Evolutionary conservation across 2,888 invertebrate species (phyloP).

Genomic region (Eupithecia insigniata): DNA sequence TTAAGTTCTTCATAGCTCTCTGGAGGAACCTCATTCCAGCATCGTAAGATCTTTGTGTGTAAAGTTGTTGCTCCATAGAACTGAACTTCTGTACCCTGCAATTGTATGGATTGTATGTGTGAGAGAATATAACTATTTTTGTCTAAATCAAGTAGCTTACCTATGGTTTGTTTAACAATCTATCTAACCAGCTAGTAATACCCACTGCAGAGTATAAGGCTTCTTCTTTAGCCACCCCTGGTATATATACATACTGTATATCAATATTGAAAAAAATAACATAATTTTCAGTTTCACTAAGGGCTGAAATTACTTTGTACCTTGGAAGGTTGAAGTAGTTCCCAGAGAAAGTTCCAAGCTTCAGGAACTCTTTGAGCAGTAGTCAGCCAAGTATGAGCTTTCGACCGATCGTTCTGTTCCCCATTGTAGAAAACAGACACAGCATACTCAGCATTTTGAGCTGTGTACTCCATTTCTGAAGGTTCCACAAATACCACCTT

Average conservation of each 20-base stretch:
- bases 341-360: constrained; percentile 97
- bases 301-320: constrained; percentile 71
- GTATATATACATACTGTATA: not conserved
- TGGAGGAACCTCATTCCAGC: constrained; percentile 93
- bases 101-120: constrained; percentile 5
- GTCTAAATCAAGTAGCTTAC: not conserved
- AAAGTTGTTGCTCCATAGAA: constrained; percentile 97
- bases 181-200: no score
- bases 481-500: constrained; percentile 3
- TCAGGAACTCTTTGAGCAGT: constrained; percentile 92
- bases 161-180: no score
- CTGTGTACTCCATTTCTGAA: constrained; percentile 84
- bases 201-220: no score
- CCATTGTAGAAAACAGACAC: constrained; percentile 87
- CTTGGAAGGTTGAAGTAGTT: constrained; percentile 91
- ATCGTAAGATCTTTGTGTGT: constrained; percentile 93
- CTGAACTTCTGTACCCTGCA: constrained; percentile 93
- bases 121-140: not conserved
- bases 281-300: not conserved
- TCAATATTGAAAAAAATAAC: not conserved
- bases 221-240: no score
- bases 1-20: constrained; percentile 91
- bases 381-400: constrained; percentile 93
- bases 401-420: constrained; percentile 86
- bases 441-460: constrained; percentile 87